A percentile compares a stretch with the other conserved stretches of the same genome.
phyloP scores from a whole-genome alignment of 2,113 vertebrate species.

The Mystacornis crossleyi region DNA sequence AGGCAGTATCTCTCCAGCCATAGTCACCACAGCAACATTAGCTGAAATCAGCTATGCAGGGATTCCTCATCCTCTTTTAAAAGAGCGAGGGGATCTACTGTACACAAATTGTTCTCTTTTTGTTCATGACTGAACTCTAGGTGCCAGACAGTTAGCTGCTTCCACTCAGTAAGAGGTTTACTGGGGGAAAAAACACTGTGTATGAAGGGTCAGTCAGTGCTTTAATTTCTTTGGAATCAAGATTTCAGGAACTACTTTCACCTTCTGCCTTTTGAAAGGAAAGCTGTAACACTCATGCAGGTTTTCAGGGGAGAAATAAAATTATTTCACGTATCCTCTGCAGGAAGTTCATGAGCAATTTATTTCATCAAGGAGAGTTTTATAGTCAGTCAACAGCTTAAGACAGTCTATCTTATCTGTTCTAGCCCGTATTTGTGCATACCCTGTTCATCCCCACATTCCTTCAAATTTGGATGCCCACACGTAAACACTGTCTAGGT shows the following conservation, averaged over 20 bases:
- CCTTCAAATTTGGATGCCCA: not conserved
- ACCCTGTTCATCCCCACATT: not conserved
- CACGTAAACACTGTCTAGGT: not conserved
- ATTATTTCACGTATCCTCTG: not conserved
- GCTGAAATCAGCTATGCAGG: not conserved
- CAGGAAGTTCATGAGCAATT: not conserved
- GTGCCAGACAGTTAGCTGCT: not conserved
- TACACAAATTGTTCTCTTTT: not conserved
- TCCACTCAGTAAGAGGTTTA: not conserved
- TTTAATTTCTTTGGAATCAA: not conserved
- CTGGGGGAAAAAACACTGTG: not conserved
- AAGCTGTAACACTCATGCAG: not conserved
- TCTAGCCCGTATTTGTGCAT: not conserved
- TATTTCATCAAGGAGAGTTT: not conserved
- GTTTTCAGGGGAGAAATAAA: not conserved
- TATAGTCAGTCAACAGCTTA: not conserved
- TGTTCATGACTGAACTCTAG: not conserved
- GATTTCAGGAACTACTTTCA: not conserved
- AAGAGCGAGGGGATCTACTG: not conserved
- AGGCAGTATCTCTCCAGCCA: not conserved
- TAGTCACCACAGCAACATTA: rapidly evolving
- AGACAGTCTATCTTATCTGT: not conserved
- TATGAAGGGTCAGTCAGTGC: no score
- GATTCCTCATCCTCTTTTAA: not conserved
- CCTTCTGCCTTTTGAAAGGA: not conserved